These are phyloP conservation scores for Silurus aristotelis DNA, from an alignment of 2,797 vertebrate species.

Conservation along the genomic window DNA sequence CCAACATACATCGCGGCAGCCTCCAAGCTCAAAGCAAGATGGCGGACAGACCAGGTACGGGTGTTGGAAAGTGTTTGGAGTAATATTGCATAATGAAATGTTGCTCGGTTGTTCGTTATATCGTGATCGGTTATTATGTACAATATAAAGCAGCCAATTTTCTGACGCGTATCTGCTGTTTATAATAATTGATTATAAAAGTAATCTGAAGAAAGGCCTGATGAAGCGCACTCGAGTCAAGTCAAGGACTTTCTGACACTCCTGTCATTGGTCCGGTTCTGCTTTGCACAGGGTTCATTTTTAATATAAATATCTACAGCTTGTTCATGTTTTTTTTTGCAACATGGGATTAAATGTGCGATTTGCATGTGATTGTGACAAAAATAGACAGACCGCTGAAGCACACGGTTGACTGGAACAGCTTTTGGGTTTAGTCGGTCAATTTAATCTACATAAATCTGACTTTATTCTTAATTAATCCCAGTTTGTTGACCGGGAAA, in stretches of 20 bases:
- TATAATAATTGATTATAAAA: too few relatives aligned
- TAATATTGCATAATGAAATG: not conserved
- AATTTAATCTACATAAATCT: not conserved
- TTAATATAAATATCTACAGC: not conserved
- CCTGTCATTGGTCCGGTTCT: not conserved
- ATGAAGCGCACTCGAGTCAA: slow-evolving; percentile 49
- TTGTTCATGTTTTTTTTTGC: too few relatives aligned
- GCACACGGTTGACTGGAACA: not conserved
- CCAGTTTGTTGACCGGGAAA: not conserved
- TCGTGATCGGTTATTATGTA: too few relatives aligned
- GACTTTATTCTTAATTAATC: not conserved
- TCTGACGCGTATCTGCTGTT: not conserved
- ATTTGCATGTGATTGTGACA: not conserved
- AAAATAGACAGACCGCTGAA: not conserved
- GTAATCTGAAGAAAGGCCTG: slow-evolving; percentile 52
- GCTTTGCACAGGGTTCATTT: not conserved
- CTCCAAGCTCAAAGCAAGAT: slow-evolving; percentile 69
- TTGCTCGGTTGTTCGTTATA: not conserved
- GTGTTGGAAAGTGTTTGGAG: not conserved
- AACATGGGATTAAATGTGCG: not conserved
- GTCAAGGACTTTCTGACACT: slow-evolving; percentile 75
- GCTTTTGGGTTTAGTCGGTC: not conserved
- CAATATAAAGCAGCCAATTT: not conserved
- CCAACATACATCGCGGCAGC: slow-evolving; percentile 61
- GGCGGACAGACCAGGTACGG: slow-evolving; percentile 78